phyloP scores from a whole-genome alignment of 2,888 invertebrate species.

The Heteromurus nitidus region DNA sequence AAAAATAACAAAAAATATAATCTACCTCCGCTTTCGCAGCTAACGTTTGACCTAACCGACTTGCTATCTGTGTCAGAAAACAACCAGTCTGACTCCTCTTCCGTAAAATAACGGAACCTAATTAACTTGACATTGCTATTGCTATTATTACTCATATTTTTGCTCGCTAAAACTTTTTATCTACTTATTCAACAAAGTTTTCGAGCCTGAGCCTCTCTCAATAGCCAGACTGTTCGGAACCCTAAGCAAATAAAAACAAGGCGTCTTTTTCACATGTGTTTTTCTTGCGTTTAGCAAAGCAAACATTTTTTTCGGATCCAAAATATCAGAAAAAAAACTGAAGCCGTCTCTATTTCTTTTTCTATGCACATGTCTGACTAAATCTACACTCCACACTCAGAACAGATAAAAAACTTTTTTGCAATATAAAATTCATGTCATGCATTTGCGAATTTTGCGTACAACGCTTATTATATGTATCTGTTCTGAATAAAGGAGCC shows the following conservation, averaged over 20 bases:
- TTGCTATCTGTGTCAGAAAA: constrained; percentile 21
- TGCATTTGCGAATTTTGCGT: not conserved
- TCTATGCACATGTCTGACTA: not conserved
- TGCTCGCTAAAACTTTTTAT: not conserved
- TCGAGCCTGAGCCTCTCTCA: constrained; percentile 23
- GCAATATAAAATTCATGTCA: not conserved
- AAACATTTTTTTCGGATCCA: not conserved
- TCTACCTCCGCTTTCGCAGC: constrained; percentile 36
- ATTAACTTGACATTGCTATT: constrained; percentile 50
- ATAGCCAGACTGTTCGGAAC: constrained; percentile 32
- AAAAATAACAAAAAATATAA: not conserved
- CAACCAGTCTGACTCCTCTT: constrained; percentile 61
- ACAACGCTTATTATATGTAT: not conserved
- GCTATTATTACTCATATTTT: constrained; percentile 8
- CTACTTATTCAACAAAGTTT: not conserved
- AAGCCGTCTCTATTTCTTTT: not conserved
- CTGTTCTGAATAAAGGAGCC: constrained; percentile 8
- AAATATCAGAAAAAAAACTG: not conserved
- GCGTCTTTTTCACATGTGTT: too few species aligned
- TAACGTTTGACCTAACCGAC: constrained; percentile 21
- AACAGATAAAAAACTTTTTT: not conserved
- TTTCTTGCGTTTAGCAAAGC: too few species aligned
- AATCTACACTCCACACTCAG: not conserved
- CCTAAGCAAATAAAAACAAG: not conserved
- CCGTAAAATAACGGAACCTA: constrained; percentile 63